Base-by-base conservation (phyloP, 2,113 vertebrate genomes). In the Callocephalon fimbriatum region DNA sequence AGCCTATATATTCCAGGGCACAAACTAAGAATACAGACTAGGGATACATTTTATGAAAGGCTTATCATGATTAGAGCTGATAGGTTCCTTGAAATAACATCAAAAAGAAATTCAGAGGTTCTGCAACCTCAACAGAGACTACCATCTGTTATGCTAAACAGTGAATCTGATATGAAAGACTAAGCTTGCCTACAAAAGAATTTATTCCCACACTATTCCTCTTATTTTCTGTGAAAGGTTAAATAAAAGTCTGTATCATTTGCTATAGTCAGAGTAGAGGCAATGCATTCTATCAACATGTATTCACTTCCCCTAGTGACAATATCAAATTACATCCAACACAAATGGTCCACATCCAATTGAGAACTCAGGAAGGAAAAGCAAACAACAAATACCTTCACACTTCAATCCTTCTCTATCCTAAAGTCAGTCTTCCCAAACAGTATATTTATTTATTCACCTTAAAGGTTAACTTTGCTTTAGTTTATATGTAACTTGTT, bases 11-110 rank as follows among this genome's bases (percentile, higher is more conserved):
- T 47, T 76, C 31, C 77, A 79, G n/a, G 37, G 25, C 47, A 82
- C 19, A 32, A 91, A 68, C 90, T 95, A 93, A 94, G 94, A 95
- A 78, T 42, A 90, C 38, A 88, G 47, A 86, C n/a, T 38, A 90
- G 56, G 44, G 66, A 82, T 35, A 90, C 48, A 70, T 68, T 91
- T 51, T 91, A 53, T 45, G 18, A 50, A 81, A 62, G 35, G 48
- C 35, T 91, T 13, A 67, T 16, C 23, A 78, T 18, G 15, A 83
- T 25, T 54, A 58, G 37, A 86, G 47, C 29, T n/a, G n/a, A 63
- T 12, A 85, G 12, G 56, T 61, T 87, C 48, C 56, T 51, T 82
- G 66, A 94, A 96, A 79, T 42, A 91, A 82, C 66, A 86, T 18
- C 51, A 82, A 74, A 35, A 26, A 50, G 70, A 22, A 58, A 70